Evolutionary conservation across 1,140 invertebrate species (phyloP).

Genomic region (Helicoverpa armigera): DNA sequence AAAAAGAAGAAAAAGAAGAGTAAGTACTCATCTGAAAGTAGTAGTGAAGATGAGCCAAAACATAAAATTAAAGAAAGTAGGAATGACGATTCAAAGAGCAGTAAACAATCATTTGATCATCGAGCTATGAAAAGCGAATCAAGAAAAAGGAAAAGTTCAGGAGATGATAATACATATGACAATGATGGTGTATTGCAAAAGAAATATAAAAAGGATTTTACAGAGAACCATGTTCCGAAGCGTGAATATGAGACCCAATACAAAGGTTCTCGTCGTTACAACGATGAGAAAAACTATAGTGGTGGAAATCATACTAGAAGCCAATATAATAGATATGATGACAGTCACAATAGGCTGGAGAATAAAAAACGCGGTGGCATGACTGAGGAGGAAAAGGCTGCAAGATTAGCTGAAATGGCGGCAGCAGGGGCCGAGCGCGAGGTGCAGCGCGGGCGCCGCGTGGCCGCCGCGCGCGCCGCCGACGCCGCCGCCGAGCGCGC

Average conservation of each 20-base stretch:
- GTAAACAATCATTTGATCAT: slow-evolving; percentile 17
- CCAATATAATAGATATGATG: background rate
- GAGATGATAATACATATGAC: background rate
- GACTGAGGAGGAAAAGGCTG: slow-evolving; percentile 91
- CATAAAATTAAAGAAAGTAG: slow-evolving; percentile 12
- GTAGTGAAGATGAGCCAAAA: slow-evolving; percentile 36
- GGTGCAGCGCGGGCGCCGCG: slow-evolving; percentile 66
- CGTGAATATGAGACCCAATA: slow-evolving; percentile 38
- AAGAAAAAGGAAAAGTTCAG: slow-evolving; percentile 45
- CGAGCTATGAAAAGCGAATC: slow-evolving; percentile 17
- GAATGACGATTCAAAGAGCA: background rate
- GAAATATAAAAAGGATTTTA: slow-evolving; percentile 47
- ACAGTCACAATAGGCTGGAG: slow-evolving; percentile 7
- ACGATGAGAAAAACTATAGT: slow-evolving; percentile 43
- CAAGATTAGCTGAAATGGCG: slow-evolving; percentile 93
- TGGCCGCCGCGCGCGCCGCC: slow-evolving; percentile 69
- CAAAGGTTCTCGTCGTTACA: slow-evolving; percentile 40
- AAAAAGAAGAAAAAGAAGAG: slow-evolving; percentile 63
- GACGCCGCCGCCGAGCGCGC: slow-evolving; percentile 59
- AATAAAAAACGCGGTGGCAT: slow-evolving; percentile 55
- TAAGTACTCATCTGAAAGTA: slow-evolving; percentile 52
- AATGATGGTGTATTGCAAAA: slow-evolving; percentile 42
- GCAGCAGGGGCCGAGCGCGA: slow-evolving; percentile 74
- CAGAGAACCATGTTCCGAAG: background rate
- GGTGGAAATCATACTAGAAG: background rate